Conservation (phyloP, 2,888 invertebrate genomes). For the Yponomeuta malinellus region DNA sequence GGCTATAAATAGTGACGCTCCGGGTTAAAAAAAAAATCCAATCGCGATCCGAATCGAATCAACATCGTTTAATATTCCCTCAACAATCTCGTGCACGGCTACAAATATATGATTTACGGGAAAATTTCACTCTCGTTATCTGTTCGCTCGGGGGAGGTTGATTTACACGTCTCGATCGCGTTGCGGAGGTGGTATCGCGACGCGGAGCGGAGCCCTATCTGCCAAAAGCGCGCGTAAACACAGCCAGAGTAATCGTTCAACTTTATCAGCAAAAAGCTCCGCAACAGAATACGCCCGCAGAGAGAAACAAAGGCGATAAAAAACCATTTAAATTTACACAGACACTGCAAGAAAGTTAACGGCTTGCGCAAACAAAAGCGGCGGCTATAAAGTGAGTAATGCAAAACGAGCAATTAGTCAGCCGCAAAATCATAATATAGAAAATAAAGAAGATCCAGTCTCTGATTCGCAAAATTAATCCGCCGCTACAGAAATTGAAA, state of each 20-base stretch:
- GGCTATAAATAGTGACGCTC: not conserved
- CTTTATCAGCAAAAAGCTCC: conserved; percentile 34
- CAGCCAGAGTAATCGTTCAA: conserved; percentile 41
- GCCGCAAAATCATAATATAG: not conserved
- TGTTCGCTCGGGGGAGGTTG: conserved; percentile 18
- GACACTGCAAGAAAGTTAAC: conserved; percentile 19
- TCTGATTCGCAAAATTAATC: conserved; percentile 52
- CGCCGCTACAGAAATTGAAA: conserved; percentile 54
- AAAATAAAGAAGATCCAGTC: conserved; percentile 32
- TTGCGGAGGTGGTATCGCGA: conserved; percentile 24
- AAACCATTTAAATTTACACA: conserved; percentile 25
- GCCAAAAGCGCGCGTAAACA: conserved; percentile 31
- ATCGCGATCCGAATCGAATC: conserved; percentile 13
- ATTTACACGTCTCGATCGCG: conserved; percentile 16
- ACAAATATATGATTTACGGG: conserved; percentile 20
- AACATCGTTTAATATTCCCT: conserved; percentile 17
- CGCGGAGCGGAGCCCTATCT: conserved; percentile 26
- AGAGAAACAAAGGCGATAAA: conserved; percentile 27
- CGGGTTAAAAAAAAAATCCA: not conserved
- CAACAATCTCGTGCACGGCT: conserved; percentile 16
- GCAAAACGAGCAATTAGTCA: not conserved
- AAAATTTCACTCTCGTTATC: conserved; percentile 20
- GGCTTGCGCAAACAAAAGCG: conserved; percentile 3
- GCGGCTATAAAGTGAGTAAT: conserved; percentile 11
- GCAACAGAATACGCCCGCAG: conserved; percentile 31